A percentile compares a stretch with the other conserved stretches of the same genome.
These are phyloP conservation scores for Gastrophryne carolinensis DNA, from an alignment of 2,797 vertebrate species.

Conservation along the genomic window DNA sequence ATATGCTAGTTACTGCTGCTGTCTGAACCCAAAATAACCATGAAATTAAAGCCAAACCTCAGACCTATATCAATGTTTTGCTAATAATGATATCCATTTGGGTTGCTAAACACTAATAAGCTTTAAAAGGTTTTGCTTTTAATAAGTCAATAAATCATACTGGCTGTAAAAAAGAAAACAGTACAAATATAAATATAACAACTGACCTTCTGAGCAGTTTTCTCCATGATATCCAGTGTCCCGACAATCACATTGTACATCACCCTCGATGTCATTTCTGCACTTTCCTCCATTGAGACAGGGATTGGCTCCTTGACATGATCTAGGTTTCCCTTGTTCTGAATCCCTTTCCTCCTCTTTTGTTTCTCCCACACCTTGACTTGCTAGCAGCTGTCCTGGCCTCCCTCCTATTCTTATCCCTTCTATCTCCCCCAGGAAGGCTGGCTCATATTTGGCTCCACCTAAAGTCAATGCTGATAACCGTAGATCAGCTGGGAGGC, in stretches of 20 bases:
- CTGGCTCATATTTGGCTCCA: conserved; percentile 90
- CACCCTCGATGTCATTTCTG: conserved; percentile 65
- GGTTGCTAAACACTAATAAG: too few species aligned
- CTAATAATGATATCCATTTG: too few species aligned
- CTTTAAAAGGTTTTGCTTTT: too few species aligned
- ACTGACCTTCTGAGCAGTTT: conserved; percentile 91
- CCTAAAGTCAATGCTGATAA: conserved; percentile 91
- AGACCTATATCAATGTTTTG: too few species aligned
- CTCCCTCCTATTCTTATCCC: conserved; percentile 84
- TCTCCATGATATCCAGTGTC: conserved; percentile 82
- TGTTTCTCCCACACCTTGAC: conserved; percentile 75
- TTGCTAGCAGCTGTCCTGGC: conserved; percentile 79
- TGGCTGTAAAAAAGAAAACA: background rate
- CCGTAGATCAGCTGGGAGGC: conserved; percentile 88
- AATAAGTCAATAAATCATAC: too few species aligned
- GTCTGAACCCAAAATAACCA: too few species aligned
- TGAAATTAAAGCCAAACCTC: too few species aligned
- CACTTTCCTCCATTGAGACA: conserved; percentile 82
- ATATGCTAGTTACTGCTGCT: too few species aligned
- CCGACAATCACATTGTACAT: conserved; percentile 79
- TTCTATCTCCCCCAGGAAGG: conserved; percentile 83
- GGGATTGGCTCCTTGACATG: conserved; percentile 76
- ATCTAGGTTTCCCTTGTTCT: conserved; percentile 20
- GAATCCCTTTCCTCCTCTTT: conserved; percentile 37
- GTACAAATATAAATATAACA: background rate